Conservation (phyloP, 2,797 vertebrate species). For the Coilia nasus region DNA sequence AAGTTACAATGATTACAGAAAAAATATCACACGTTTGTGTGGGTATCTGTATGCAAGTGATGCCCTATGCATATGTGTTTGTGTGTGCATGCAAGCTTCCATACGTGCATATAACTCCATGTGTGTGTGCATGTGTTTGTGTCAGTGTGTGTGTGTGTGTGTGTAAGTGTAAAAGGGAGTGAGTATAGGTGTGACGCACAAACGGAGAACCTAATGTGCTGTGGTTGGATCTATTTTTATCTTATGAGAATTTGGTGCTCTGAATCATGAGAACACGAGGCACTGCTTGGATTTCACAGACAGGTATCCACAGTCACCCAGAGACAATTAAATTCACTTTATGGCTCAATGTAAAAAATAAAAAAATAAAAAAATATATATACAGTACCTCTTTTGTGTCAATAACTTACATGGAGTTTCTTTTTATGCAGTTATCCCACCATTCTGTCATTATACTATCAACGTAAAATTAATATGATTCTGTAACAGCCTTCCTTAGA, state of each 20-base stretch:
- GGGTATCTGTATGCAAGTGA: neutral
- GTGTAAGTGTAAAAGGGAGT: constrained; percentile 10
- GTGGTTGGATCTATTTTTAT: constrained; percentile 49
- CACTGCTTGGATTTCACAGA: constrained; percentile 44
- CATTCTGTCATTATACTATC: neutral
- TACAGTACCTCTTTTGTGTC: neutral
- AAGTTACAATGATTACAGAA: neutral
- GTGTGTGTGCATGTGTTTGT: neutral
- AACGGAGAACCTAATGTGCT: constrained; percentile 10
- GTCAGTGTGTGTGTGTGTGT: neutral
- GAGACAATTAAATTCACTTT: neutral
- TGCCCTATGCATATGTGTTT: neutral
- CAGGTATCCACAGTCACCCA: constrained; percentile 15
- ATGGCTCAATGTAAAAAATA: neutral
- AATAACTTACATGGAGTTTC: neutral
- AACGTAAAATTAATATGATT: neutral
- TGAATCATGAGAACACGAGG: constrained; percentile 44
- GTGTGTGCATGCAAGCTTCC: neutral
- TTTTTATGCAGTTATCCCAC: neutral
- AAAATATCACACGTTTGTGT: neutral
- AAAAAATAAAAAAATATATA: no score
- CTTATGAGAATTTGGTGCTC: constrained; percentile 40
- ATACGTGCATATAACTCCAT: neutral
- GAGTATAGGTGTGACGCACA: constrained; percentile 25
- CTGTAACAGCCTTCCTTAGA: neutral